Evolutionary conservation across 2,888 invertebrate genomes (phyloP).

Genomic region (Synanthedon formicaeformis): DNA sequence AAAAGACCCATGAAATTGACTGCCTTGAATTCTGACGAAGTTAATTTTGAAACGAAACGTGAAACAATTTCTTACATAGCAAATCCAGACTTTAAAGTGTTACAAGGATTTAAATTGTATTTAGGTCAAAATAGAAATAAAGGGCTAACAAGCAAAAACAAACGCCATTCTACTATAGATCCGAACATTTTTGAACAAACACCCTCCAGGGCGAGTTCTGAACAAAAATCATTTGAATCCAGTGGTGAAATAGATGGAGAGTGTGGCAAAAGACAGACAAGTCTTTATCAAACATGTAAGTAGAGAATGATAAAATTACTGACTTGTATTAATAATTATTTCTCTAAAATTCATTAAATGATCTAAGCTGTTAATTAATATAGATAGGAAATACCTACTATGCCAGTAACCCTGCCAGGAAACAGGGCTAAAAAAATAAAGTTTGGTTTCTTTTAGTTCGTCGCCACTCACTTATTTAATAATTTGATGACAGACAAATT

Average conservation of each 20-base stretch:
- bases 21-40: constrained; percentile 20
- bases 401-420: too few species aligned
- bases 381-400: too few species aligned
- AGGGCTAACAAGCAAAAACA: constrained; percentile 9
- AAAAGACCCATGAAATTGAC: constrained; percentile 28
- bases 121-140: constrained; percentile 34
- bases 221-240: constrained; percentile 20
- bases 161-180: constrained; percentile 27
- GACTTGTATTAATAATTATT: too few species aligned
- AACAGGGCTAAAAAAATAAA: too few species aligned
- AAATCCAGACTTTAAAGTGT: constrained; percentile 49
- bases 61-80: constrained; percentile 45
- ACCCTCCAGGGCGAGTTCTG: constrained; percentile 4
- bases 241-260: constrained; percentile 27
- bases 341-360: too few species aligned
- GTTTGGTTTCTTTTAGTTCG: too few species aligned
- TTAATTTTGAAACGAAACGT: constrained; percentile 25
- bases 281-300: too few species aligned
- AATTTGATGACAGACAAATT: too few species aligned
- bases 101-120: constrained; percentile 55
- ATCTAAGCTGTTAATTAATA: too few species aligned
- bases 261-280: constrained; percentile 24
- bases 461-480: too few species aligned
- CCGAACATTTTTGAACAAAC: constrained; percentile 6
- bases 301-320: too few species aligned